Percentiles rank a stretch among this genome's conserved stretches.
Conservation (phyloP, 2,888 invertebrate genomes). For the Lampropteryx suffumata region DNA sequence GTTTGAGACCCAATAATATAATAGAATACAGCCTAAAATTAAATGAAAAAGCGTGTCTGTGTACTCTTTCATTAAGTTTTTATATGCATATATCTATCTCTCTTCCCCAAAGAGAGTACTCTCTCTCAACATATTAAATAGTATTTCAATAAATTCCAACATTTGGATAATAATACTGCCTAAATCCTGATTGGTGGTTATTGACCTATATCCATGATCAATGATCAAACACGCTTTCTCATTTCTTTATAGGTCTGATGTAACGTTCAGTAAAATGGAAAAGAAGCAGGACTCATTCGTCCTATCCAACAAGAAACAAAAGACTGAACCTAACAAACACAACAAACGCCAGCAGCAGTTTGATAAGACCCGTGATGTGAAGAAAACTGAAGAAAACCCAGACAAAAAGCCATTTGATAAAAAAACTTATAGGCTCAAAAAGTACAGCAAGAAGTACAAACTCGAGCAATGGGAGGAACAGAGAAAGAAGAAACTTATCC, state of each 20-base stretch:
- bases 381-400: conserved; percentile 30
- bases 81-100: conserved; percentile 10
- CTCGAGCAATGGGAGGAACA: conserved; percentile 87
- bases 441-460: conserved; percentile 88
- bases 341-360: conserved; percentile 54
- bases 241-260: conserved; percentile 75
- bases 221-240: conserved; percentile 76
- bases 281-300: conserved; percentile 65
- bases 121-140: not conserved
- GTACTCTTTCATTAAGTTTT: conserved; percentile 19
- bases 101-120: not conserved
- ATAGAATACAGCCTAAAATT: conserved; percentile 20
- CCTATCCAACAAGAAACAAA: conserved; percentile 51
- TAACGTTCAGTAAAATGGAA: conserved; percentile 54
- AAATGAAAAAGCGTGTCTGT: conserved; percentile 75
- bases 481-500: conserved; percentile 81
- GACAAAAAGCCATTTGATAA: conserved; percentile 86
- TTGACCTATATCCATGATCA: conserved; percentile 45
- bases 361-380: conserved; percentile 50
- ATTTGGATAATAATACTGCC: not conserved
- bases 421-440: conserved; percentile 85
- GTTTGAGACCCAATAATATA: too few relatives aligned
- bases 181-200: not conserved
- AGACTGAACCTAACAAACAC: conserved; percentile 26
- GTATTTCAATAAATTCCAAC: not conserved